A percentile compares a stretch with the other conserved stretches of the same genome.
These are phyloP conservation scores for Tolypeutes matacus DNA, from an alignment of 2,797 vertebrate genomes.

Conservation along the genomic window DNA sequence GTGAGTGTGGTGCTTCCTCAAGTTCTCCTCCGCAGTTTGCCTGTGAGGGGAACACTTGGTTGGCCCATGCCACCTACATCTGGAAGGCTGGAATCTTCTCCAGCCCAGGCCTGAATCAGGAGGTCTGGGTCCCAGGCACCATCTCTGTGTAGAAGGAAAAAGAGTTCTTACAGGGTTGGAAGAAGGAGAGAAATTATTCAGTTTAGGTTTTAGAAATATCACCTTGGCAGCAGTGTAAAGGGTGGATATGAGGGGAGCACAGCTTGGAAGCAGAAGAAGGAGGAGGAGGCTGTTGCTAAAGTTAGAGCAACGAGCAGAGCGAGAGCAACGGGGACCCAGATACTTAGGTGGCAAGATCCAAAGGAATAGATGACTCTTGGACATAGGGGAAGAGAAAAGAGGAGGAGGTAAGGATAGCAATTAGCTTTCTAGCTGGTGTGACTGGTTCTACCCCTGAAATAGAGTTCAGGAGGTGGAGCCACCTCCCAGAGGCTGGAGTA, in stretches of 20 bases:
- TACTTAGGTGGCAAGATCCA: background rate
- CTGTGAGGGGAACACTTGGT: too few relatives aligned
- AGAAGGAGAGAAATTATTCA: background rate
- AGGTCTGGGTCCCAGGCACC: too few relatives aligned
- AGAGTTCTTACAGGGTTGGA: background rate
- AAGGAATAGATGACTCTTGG: rapidly evolving
- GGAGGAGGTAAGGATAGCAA: background rate
- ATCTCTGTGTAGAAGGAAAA: background rate
- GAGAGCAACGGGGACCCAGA: background rate
- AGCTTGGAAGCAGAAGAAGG: background rate
- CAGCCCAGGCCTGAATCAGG: too few relatives aligned
- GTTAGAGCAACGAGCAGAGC: background rate
- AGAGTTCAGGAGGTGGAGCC: background rate
- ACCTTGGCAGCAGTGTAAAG: background rate
- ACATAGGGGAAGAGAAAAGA: background rate
- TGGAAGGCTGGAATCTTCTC: too few relatives aligned
- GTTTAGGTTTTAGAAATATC: background rate
- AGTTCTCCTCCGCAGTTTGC: background rate
- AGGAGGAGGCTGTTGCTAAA: background rate
- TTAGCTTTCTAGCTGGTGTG: rapidly evolving
- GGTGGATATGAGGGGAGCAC: rapidly evolving
- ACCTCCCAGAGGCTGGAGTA: background rate
- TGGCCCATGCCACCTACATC: too few relatives aligned
- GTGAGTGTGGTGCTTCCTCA: background rate
- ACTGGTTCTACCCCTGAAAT: background rate